phyloP scores from a whole-genome alignment of 2,797 vertebrate species.

The Gadopsis bispinosus region DNA sequence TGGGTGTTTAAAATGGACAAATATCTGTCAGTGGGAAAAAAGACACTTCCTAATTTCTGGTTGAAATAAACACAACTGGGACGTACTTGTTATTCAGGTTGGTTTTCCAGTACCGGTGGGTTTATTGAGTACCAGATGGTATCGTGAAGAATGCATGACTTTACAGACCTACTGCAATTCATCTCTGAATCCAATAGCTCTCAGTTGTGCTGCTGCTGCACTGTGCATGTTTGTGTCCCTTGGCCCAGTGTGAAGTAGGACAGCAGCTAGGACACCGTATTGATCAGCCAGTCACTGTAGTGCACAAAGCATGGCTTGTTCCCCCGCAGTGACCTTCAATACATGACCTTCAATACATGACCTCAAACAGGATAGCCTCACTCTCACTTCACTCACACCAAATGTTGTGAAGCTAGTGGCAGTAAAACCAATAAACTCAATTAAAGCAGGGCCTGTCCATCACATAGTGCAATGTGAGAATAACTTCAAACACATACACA shows the following conservation, averaged over 20 bases:
- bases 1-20: background rate
- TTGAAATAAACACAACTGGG: background rate
- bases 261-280: slow-evolving; percentile 72
- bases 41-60: slow-evolving; percentile 2
- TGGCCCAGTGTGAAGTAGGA: slow-evolving; percentile 62
- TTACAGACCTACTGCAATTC: slow-evolving; percentile 7
- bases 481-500: slow-evolving; percentile 1
- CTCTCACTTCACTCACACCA: background rate
- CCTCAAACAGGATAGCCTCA: slow-evolving; percentile 30
- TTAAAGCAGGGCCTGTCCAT: slow-evolving; percentile 11
- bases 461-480: background rate
- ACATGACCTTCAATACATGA: slow-evolving; percentile 45
- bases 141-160: background rate
- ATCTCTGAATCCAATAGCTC: slow-evolving; percentile 27
- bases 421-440: slow-evolving; percentile 48
- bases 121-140: slow-evolving; percentile 13
- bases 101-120: background rate
- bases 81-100: slow-evolving; percentile 10
- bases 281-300: slow-evolving; percentile 63
- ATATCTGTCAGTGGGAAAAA: background rate
- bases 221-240: slow-evolving; percentile 9
- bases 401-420: slow-evolving; percentile 36
- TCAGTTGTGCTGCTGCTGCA: slow-evolving; percentile 4
- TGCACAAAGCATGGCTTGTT: slow-evolving; percentile 46
- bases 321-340: slow-evolving; percentile 69